phyloP scores from a whole-genome alignment of 2,113 vertebrate genomes.

The Alligator sinensis region DNA sequence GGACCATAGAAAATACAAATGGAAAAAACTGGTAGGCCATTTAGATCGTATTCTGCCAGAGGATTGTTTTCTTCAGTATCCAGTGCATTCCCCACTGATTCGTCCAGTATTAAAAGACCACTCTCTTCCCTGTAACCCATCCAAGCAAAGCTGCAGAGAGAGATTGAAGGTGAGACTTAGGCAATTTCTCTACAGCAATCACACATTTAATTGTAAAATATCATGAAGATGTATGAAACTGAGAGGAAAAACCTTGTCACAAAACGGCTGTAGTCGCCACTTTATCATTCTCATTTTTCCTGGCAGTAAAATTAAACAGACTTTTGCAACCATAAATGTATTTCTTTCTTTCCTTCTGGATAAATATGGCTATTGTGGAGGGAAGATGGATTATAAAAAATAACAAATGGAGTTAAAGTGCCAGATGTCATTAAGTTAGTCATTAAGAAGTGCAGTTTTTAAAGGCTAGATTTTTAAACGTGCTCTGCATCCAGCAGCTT shows the following conservation, averaged over 20 bases:
- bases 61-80: not conserved
- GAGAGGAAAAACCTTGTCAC: conserved; percentile 51
- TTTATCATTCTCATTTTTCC: conserved; percentile 59
- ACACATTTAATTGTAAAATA: conserved; percentile 7
- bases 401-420: conserved; percentile 15
- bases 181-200: not conserved
- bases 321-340: conserved; percentile 12
- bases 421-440: conserved; percentile 26
- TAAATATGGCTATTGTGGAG: conserved; percentile 2
- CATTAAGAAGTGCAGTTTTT: conserved; percentile 21
- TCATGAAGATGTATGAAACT: conserved; percentile 4
- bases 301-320: conserved; percentile 19
- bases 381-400: conserved; percentile 14
- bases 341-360: not conserved
- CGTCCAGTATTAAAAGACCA: not conserved
- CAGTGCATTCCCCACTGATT: not conserved
- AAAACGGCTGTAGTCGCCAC: not conserved
- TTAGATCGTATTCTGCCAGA: conserved; percentile 48
- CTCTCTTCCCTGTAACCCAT: not conserved
- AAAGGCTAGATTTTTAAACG: conserved; percentile 16
- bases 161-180: not conserved
- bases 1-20: conserved; percentile 46
- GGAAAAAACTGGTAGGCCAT: conserved; percentile 53
- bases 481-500: conserved; percentile 11
- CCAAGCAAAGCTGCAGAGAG: not conserved